Conservation (phyloP, 2,888 invertebrate species). For the Cylloceria caligata region DNA sequence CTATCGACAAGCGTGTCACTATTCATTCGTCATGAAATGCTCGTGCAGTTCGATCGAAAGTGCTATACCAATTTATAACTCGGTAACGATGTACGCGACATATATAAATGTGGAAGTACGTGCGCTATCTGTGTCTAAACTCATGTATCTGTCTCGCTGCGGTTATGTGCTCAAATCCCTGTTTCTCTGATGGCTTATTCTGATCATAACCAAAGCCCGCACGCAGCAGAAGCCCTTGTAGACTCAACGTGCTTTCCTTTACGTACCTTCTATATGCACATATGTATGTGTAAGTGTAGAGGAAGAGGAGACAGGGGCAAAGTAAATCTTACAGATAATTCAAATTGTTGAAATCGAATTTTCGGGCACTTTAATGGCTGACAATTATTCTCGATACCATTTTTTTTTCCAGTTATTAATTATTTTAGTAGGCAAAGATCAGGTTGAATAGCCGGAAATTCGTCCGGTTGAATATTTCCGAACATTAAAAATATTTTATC, state of each 20-base stretch:
- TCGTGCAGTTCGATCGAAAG: conserved; percentile 17
- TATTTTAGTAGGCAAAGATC: background rate
- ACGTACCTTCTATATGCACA: background rate
- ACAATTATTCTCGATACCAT: too few relatives aligned
- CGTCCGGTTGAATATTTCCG: background rate
- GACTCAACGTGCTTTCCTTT: background rate
- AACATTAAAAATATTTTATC: background rate
- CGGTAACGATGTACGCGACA: conserved; percentile 48
- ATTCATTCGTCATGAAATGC: conserved; percentile 27
- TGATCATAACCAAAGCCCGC: background rate
- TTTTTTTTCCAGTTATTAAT: too few relatives aligned
- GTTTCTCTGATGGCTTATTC: conserved; percentile 23
- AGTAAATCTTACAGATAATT: background rate
- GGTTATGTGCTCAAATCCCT: background rate
- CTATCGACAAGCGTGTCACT: conserved; percentile 49
- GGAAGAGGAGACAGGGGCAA: background rate
- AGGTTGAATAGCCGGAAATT: background rate
- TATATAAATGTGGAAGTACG: background rate
- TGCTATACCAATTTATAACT: conserved; percentile 50
- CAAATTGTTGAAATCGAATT: background rate
- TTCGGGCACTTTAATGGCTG: background rate
- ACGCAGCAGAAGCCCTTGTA: background rate
- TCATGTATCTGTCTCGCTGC: background rate
- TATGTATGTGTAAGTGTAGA: background rate
- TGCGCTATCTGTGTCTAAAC: background rate